phyloP scores from a whole-genome alignment of 2,797 vertebrate genomes.

The Sebastes aleutianus region DNA sequence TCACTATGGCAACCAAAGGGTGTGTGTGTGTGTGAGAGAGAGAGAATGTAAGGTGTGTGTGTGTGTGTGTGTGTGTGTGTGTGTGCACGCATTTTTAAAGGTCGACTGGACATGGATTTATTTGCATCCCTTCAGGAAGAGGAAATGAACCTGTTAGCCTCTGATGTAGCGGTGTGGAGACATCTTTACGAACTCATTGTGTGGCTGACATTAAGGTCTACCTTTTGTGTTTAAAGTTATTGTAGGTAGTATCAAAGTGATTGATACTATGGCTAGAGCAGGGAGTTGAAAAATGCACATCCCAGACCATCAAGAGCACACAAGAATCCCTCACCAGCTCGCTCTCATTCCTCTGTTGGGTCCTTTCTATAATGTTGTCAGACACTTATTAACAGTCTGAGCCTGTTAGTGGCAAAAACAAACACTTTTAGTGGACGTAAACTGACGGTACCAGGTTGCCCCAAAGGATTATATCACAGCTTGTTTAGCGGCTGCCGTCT shows the following conservation, averaged over 20 bases:
- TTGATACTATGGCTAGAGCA: no score
- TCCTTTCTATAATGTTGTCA: no score
- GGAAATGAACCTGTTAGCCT: not conserved
- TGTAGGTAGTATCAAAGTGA: not conserved
- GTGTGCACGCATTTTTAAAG: not conserved
- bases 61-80: not conserved
- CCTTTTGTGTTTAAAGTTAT: not conserved
- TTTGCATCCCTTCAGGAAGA: not conserved
- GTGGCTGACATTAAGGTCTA: not conserved
- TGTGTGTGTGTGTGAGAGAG: not conserved
- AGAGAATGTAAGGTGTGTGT: not conserved
- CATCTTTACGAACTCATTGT: not conserved
- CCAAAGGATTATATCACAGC: no score
- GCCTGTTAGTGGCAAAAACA: no score
- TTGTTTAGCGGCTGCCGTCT: no score
- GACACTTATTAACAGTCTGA: no score
- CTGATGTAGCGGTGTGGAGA: not conserved
- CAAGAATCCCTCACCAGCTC: no score
- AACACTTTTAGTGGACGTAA: no score
- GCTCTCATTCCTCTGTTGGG: no score
- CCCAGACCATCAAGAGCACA: no score
- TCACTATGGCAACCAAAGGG: conserved; percentile 20
- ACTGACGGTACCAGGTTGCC: no score
- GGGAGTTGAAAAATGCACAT: no score
- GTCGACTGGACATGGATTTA: not conserved